A percentile compares a stretch with the other conserved stretches of the same genome.
Conservation (phyloP, 2,797 vertebrate species). For the Nasua narica region DNA sequence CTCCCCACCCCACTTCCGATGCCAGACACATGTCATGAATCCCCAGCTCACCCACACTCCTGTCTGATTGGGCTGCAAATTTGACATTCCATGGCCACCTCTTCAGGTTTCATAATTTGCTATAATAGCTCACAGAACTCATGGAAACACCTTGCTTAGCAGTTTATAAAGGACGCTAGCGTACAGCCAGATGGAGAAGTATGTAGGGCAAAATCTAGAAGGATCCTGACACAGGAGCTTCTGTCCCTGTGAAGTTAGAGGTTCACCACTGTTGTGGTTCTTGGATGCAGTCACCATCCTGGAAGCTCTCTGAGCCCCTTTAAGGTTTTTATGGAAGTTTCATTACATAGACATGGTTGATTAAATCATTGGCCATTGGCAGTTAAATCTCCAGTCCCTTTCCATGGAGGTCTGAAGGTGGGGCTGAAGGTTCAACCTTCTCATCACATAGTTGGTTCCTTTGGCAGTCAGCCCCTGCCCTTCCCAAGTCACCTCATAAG, state of each 20-base stretch:
- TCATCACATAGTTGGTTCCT: neutral
- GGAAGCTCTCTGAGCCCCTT: neutral
- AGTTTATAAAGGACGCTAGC: neutral
- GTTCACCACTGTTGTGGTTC: neutral
- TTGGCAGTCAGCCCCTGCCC: neutral
- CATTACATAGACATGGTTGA: neutral
- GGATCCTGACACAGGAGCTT: neutral
- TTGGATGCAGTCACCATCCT: neutral
- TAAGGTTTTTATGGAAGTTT: neutral
- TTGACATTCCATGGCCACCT: neutral
- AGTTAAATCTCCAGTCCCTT: neutral
- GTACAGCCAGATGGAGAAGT: neutral
- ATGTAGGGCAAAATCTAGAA: neutral
- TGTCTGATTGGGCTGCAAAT: neutral
- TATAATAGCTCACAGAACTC: neutral
- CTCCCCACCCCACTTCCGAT: neutral
- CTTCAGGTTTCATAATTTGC: neutral
- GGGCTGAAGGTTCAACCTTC: neutral
- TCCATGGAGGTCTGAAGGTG: neutral
- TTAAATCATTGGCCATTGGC: neutral
- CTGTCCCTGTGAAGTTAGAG: neutral
- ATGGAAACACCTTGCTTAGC: neutral
- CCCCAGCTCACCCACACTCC: neutral
- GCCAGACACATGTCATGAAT: neutral
- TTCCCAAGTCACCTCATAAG: neutral